Base-by-base conservation (phyloP, 2,888 invertebrate species). In the Cacoxenus indagator region DNA sequence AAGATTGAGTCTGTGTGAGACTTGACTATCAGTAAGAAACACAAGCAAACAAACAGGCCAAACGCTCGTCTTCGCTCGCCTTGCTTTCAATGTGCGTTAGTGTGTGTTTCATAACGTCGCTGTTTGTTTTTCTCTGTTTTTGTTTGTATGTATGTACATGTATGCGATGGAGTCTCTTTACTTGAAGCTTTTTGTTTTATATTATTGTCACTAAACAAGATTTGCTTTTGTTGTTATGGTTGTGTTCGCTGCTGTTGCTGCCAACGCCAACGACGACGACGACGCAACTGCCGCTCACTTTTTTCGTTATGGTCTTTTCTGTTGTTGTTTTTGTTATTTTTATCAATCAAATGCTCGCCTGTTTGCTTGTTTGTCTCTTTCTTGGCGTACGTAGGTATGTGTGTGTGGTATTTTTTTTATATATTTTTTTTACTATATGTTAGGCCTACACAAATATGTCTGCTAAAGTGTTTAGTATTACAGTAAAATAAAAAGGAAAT, bases 201-300 rank as follows among this genome's bases (percentile, higher is more conserved):
- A 68, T 73, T 72, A 48, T 68, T 76, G 73, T 65, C 65, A 71
- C 73, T 72, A 72, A 78, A 76, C 75, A 67, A 76, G 73, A 73
- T 75, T n/a, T n/a, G n/a, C n/a, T n/a, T 78, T 73, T 64, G 59
- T 70, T 69, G 68, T 67, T 67, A 51, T 43, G 67, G 67, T 67
- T 24, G 55, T 14, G 55, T 22, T 17, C 55, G 55, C 55, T 2
- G 24, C 14, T 26, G 14, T 14, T 14, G 22, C 43, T 51, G n/a
- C n/a, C n/a, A n/a, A n/a, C n/a, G n/a, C n/a, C n/a, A n/a, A n/a
- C n/a, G n/a, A n/a, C n/a, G n/a, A n/a, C n/a, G n/a, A n/a, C n/a
- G n/a, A n/a, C n/a, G n/a, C n/a, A n/a, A n/a, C n/a, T n/a, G n/a
- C n/a, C n/a, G 51, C 65, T 37, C 51, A 62, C 45, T 62, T 62